phyloP scores from a whole-genome alignment of 2,113 vertebrate genomes.

The Callorhinus ursinus region DNA sequence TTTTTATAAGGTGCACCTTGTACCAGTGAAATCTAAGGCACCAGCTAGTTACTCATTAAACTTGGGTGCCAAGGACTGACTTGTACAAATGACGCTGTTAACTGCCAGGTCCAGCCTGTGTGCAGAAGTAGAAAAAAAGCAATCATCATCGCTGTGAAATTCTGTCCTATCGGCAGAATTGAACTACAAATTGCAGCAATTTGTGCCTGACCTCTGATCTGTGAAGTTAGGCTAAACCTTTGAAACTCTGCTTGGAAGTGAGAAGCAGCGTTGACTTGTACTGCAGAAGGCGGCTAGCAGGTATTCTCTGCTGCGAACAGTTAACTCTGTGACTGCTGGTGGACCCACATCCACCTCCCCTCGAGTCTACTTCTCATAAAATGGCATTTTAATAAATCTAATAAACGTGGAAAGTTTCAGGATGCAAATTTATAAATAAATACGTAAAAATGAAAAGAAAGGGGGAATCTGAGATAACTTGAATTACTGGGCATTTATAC shows the following conservation, averaged over 20 bases:
- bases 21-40: slow-evolving; percentile 83
- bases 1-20: slow-evolving; percentile 87
- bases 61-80: slow-evolving; percentile 86
- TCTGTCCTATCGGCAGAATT: slow-evolving; percentile 87
- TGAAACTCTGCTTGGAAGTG: slow-evolving; percentile 81
- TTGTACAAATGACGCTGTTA: slow-evolving; percentile 85
- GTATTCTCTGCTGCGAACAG: slow-evolving; percentile 58
- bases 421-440: slow-evolving; percentile 13
- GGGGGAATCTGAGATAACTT: slow-evolving; percentile 24
- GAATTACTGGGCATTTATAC: neutral
- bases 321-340: slow-evolving; percentile 77
- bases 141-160: slow-evolving; percentile 84
- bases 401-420: neutral
- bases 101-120: slow-evolving; percentile 74
- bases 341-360: neutral
- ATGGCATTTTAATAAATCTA: neutral
- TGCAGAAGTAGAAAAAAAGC: slow-evolving; percentile 70
- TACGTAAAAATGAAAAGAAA: neutral
- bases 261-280: slow-evolving; percentile 80
- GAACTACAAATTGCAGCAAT: slow-evolving; percentile 85
- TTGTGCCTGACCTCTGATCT: slow-evolving; percentile 86
- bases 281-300: slow-evolving; percentile 74
- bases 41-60: slow-evolving; percentile 90
- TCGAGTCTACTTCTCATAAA: neutral
- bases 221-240: slow-evolving; percentile 83